A percentile compares a stretch with the other conserved stretches of the same genome.
These are phyloP conservation scores for Scaptodrosophila latifasciaeformis DNA, from an alignment of 2,888 invertebrate genomes.

Conservation along the genomic window DNA sequence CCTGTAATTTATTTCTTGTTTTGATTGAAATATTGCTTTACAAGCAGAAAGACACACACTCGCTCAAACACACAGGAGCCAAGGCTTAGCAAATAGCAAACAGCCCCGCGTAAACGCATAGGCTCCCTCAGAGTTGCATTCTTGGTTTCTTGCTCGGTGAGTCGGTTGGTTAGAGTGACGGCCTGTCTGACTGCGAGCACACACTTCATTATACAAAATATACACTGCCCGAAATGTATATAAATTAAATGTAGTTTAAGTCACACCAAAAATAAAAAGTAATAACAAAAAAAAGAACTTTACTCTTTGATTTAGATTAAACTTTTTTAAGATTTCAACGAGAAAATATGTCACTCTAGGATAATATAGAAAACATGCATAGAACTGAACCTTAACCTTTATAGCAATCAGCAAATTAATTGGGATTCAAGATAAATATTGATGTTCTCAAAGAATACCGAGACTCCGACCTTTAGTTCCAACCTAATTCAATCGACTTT, in stretches of 20 bases:
- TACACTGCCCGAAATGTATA: constrained; percentile 27
- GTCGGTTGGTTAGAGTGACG: constrained; percentile 39
- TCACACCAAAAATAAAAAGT: constrained; percentile 24
- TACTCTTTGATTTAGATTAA: no score
- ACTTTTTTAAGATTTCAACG: no score
- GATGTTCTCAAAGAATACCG: no score
- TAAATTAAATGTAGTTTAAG: no score
- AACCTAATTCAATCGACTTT: no score
- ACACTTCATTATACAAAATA: constrained; percentile 45
- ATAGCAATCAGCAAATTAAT: no score
- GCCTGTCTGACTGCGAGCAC: constrained; percentile 52
- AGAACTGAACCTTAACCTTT: no score
- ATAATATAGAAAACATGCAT: no score
- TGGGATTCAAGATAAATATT: no score
- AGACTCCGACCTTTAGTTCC: no score
- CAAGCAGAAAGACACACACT: constrained; percentile 58
- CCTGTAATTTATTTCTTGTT: constrained; percentile 65
- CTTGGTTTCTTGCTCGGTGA: not conserved
- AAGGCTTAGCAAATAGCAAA: constrained; percentile 49
- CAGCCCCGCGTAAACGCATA: constrained; percentile 37
- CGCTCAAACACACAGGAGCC: constrained; percentile 23
- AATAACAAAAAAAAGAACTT: no score
- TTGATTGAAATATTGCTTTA: constrained; percentile 71
- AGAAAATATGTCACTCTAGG: no score
- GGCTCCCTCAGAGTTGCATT: constrained; percentile 12